phyloP scores from a whole-genome alignment of 2,888 invertebrate species.

The Apotomis turbidana region DNA sequence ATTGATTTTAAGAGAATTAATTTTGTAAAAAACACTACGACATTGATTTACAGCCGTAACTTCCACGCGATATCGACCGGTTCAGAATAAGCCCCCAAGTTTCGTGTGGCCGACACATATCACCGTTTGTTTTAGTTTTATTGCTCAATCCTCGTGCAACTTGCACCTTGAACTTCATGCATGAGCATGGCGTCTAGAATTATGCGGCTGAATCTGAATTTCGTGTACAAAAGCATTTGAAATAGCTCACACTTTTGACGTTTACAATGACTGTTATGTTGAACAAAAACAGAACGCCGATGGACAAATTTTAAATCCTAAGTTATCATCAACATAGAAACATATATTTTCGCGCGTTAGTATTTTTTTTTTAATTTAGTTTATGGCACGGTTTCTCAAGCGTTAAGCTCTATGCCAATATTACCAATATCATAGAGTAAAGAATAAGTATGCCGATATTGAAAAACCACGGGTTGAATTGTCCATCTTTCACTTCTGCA shows the following conservation, averaged over 20 bases:
- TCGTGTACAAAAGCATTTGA: constrained; percentile 13
- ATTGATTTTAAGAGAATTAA: background rate
- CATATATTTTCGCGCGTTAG: too few species aligned
- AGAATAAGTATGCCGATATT: too few species aligned
- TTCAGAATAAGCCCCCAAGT: background rate
- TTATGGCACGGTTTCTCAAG: too few species aligned
- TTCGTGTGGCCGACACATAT: constrained; percentile 33
- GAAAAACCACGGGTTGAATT: too few species aligned
- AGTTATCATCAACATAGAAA: too few species aligned
- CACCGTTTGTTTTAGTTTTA: constrained; percentile 49
- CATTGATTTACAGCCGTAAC: background rate
- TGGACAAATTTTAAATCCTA: too few species aligned
- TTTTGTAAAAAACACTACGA: background rate
- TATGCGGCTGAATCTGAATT: background rate
- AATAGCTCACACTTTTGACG: background rate
- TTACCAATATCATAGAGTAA: too few species aligned
- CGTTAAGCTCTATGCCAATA: too few species aligned
- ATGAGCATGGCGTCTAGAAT: constrained; percentile 13
- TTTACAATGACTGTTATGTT: too few species aligned
- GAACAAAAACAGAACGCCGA: too few species aligned
- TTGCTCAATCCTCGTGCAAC: constrained; percentile 63
- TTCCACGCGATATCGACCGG: background rate
- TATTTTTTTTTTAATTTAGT: too few species aligned
- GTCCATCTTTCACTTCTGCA: too few species aligned
- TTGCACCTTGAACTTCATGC: constrained; percentile 63